These are phyloP conservation scores for Acrobeloides nanus DNA, from an alignment of 2,888 invertebrate species.

Conservation along the genomic window DNA sequence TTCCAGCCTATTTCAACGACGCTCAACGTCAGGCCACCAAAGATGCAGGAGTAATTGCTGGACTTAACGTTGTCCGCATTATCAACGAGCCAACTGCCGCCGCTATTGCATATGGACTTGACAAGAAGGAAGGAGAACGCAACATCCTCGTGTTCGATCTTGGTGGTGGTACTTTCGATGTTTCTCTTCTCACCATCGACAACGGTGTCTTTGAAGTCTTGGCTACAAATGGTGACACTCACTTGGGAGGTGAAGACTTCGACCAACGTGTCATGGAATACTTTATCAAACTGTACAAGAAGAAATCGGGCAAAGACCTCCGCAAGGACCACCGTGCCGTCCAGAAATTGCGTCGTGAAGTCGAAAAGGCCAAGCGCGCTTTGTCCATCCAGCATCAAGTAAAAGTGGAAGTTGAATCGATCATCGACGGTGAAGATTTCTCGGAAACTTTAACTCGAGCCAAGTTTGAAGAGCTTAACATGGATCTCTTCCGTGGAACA, in stretches of 20 bases:
- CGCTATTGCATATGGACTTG: slow-evolving; percentile 51
- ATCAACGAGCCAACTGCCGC: slow-evolving; percentile 75
- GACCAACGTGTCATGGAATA: slow-evolving; percentile 65
- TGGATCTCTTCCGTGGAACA: slow-evolving; percentile 68
- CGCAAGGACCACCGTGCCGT: slow-evolving; percentile 55
- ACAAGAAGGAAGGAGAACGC: slow-evolving; percentile 66
- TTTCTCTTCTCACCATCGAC: slow-evolving; percentile 92
- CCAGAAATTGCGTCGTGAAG: slow-evolving; percentile 56
- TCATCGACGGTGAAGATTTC: slow-evolving; percentile 97
- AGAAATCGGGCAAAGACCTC: slow-evolving; percentile 56
- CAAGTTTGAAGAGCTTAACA: slow-evolving; percentile 65
- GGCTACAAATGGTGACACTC: slow-evolving; percentile 43
- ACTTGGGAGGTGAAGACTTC: slow-evolving; percentile 80
- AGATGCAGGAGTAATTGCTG: slow-evolving; percentile 90
- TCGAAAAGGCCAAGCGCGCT: slow-evolving; percentile 61
- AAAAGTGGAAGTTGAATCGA: slow-evolving; percentile 93
- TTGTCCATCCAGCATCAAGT: slow-evolving; percentile 77
- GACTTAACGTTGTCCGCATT: slow-evolving; percentile 61
- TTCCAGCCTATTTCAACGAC: slow-evolving; percentile 97
- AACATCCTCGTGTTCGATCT: slow-evolving; percentile 96
- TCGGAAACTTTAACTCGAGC: slow-evolving; percentile 93
- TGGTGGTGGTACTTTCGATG: slow-evolving; percentile 98
- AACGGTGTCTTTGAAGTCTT: slow-evolving; percentile 87
- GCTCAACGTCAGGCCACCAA: slow-evolving; percentile 78
- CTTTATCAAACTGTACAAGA: slow-evolving; percentile 75